Evolutionary conservation across 2,113 vertebrate genomes (phyloP), one percentile per base, ranked within the genome.

Genomic region (Oncorhynchus nerka): DNA sequence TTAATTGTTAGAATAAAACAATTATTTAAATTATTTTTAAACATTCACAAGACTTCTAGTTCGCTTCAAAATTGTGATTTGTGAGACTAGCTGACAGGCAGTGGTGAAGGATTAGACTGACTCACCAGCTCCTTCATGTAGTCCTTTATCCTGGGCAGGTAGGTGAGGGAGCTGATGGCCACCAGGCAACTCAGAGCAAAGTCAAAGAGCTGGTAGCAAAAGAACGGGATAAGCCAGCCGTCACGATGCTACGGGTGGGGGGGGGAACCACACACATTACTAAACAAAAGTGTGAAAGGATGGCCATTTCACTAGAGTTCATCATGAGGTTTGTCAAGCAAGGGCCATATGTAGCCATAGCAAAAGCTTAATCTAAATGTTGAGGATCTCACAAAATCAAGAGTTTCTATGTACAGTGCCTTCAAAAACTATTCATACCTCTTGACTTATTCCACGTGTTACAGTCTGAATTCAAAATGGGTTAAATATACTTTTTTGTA

Each of bases 181-280:
- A 99, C 96, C 89, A 99, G 91, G 84, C 97, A 99, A 86, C 95
- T 97, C 81, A 99, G 94, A 76, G 97, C 96, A 48, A 99, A 99
- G 92, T 99, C 97, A 92, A 99, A 99, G 74, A 99, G 93, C 86
- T 98, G 97, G 88, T 97, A 99, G 93, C 97, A 99, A 92, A 99
- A 97, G 88, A 99, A 99, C 0, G 98, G 98, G 72, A 99, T 98
- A 89, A 99, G 93, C 97, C 97, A 98, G 30, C 97, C 96, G 16
- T 97, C 96, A 68, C 97, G 97, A 73, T 99, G 95, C 98, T 99
- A 87, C 6, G 34, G 20, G 30, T 26, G 4, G 16, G 22, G 83
- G 78, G 75, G 55, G 19, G 51, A 45, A 45, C 16, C 16, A 61
- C 19, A 61, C 39, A 45, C 8, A 45, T 45, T 39, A 39, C 7